phyloP scores from a whole-genome alignment of 2,797 vertebrate genomes.

The Lagocephalus sceleratus region DNA sequence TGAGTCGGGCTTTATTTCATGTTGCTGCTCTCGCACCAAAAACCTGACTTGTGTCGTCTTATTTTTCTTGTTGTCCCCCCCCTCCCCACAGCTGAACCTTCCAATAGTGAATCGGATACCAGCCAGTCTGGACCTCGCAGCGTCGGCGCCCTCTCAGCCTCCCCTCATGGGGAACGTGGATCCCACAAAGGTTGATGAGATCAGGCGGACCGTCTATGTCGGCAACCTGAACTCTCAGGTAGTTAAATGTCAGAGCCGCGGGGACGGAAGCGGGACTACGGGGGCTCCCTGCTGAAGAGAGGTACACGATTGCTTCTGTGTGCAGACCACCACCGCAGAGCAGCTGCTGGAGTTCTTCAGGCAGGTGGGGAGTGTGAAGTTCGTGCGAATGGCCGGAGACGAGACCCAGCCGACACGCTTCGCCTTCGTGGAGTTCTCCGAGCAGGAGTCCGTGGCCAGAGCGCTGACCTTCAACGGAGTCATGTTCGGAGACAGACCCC shows the following conservation, averaged over 20 bases:
- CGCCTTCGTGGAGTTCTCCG: conserved; percentile 96
- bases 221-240: conserved; percentile 99
- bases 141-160: conserved; percentile 79
- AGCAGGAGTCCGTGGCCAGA: conserved; percentile 91
- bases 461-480: conserved; percentile 96
- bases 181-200: conserved; percentile 96
- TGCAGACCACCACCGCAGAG: conserved; percentile 92
- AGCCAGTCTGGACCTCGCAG: conserved; percentile 69
- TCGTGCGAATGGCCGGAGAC: conserved; percentile 97
- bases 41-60: neutral
- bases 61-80: too few relatives aligned
- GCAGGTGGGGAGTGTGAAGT: conserved; percentile 97
- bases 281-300: neutral
- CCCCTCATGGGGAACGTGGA: conserved; percentile 97
- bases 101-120: conserved; percentile 82
- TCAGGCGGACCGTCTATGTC: conserved; percentile 95
- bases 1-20: conserved; percentile 57
- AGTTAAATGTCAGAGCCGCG: conserved; percentile 7
- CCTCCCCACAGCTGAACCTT: conserved; percentile 80
- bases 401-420: conserved; percentile 97
- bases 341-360: conserved; percentile 97
- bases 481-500: conserved; percentile 95
- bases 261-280: too few relatives aligned
- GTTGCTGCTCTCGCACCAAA: neutral
- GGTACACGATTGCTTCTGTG: neutral